These are phyloP conservation scores for Grus americana DNA, from an alignment of 2,113 vertebrate species.

Conservation along the genomic window DNA sequence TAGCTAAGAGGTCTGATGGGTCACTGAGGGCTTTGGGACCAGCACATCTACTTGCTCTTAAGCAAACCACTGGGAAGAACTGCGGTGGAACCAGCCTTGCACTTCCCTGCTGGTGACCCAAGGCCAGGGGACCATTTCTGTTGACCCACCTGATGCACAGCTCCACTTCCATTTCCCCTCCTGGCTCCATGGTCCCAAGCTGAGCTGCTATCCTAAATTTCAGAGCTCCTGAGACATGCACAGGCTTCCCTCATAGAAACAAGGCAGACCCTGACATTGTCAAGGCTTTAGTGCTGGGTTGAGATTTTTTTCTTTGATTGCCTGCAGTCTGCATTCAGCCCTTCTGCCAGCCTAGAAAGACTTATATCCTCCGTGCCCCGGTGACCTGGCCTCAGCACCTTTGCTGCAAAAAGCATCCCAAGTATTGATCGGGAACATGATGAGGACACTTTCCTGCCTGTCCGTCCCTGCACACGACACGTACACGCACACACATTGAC, in stretches of 20 bases:
- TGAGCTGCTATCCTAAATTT: neutral
- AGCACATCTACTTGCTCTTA: fast-evolving
- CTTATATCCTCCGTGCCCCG: neutral
- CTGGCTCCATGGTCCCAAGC: neutral
- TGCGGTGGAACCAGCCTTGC: neutral
- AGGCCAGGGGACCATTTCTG: neutral
- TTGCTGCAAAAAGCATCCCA: neutral
- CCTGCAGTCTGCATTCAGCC: neutral
- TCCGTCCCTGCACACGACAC: neutral
- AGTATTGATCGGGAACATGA: constrained; percentile 8
- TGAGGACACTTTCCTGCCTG: neutral
- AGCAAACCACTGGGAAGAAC: neutral
- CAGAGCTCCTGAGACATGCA: neutral
- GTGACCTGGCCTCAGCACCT: constrained; percentile 25
- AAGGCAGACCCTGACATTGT: neutral
- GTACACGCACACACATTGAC: neutral
- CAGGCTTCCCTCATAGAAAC: neutral
- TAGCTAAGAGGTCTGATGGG: neutral
- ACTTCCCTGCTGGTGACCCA: neutral
- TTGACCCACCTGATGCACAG: fast-evolving
- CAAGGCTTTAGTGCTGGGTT: neutral
- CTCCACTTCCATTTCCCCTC: neutral
- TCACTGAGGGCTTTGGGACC: neutral
- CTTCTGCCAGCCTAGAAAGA: neutral
- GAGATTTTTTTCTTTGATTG: neutral